Evolutionary conservation across 1,140 invertebrate species (phyloP), one percentile per base, ranked within the genome.

Genomic region (Harlomillsia oculata): DNA sequence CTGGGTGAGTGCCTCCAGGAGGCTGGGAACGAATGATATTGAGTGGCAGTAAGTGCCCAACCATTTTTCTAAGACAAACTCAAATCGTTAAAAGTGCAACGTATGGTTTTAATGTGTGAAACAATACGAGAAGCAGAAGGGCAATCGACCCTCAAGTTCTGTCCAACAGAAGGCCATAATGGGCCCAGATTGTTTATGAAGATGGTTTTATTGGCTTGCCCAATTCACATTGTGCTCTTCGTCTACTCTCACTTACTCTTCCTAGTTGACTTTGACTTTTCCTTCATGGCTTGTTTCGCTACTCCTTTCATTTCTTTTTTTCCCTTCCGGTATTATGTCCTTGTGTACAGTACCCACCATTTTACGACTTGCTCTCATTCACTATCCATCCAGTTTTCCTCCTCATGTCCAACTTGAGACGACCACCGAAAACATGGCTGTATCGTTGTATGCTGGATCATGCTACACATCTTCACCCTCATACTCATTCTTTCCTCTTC

Each of bases 131-230:
- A 44, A 13, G 14, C 23, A 26, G 13, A 21, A 34, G 34, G 14
- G 20, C 29, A 25, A 45, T 14, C n/a, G 23, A 16, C 39, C 25
- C 43, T 25, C 30, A 14, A 41, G 39, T 16, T 14, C 16, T 14
- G 23, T 16, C 16, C 18, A 14, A 16, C 25, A 32, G 29, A 32
- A 48, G 34, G 26, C 45, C 28, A 30, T 44, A 57, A 62, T 62
- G 54, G n/a, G 41, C 49, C 50, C 16, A 26, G 48, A 62, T 62
- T 62, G 60, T 62, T 62, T 62, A 62, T 62, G 60, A 62, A 62
- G 60, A 62, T 62, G 60, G 50, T 56, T 61, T 61, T 61, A 61
- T 61, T 61, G 59, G 59, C 49, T 28, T n/a, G 45, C n/a, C 44
- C 59, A 61, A 61, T 56, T 48, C 53, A 56, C 49, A 34, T 53